These are phyloP conservation scores for Coracopsis vasa DNA, from an alignment of 2,113 vertebrate species.

Conservation along the genomic window DNA sequence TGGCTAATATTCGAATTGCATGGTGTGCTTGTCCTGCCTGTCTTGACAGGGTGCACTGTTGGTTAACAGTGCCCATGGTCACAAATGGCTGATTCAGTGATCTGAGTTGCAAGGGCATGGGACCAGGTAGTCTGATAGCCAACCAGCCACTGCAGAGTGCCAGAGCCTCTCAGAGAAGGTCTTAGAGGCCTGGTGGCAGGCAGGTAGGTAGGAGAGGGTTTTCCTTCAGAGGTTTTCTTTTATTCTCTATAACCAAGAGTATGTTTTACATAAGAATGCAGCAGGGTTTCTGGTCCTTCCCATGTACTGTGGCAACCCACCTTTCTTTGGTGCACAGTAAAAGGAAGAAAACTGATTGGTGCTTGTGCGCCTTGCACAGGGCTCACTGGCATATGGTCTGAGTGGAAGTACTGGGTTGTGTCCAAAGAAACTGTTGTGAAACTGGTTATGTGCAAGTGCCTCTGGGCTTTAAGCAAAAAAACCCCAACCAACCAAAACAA, in stretches of 20 bases:
- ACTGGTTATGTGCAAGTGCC: not conserved
- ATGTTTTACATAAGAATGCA: not conserved
- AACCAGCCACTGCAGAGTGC: not conserved
- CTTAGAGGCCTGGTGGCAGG: not conserved
- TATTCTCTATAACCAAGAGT: not conserved
- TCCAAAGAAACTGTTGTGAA: not conserved
- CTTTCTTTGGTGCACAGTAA: not conserved
- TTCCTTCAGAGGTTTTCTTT: not conserved
- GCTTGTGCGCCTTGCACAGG: not conserved
- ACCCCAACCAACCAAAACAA: not conserved
- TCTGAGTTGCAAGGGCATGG: not conserved
- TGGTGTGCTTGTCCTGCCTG: not conserved
- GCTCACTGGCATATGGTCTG: not conserved
- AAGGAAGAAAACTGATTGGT: not conserved
- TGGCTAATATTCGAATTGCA: rapidly evolving
- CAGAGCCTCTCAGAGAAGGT: not conserved
- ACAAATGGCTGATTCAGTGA: rapidly evolving
- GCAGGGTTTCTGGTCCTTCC: not conserved
- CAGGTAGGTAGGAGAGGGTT: not conserved
- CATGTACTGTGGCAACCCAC: not conserved
- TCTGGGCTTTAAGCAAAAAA: not conserved
- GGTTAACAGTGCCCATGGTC: rapidly evolving
- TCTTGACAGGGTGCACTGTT: too few relatives aligned
- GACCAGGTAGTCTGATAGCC: not conserved
- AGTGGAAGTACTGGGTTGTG: not conserved